These are phyloP conservation scores for Lymantria dispar DNA, from an alignment of 2,888 invertebrate genomes.

Conservation along the genomic window DNA sequence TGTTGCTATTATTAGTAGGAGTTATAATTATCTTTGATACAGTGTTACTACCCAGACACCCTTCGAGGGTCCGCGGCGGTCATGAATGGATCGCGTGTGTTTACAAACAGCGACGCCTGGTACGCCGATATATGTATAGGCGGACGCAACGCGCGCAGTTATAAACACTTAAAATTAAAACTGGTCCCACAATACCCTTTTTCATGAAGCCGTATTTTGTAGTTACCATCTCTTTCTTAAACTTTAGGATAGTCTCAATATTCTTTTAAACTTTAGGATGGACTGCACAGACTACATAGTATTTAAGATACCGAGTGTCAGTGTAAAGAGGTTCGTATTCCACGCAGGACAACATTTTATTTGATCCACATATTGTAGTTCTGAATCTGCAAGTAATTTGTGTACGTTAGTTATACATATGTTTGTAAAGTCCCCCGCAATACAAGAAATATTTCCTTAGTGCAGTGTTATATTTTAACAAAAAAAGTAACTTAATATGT, in stretches of 20 bases:
- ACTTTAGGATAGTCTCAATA: slow-evolving; percentile 16
- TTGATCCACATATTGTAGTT: too few relatives aligned
- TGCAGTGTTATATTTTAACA: too few relatives aligned
- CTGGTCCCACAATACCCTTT: slow-evolving; percentile 37
- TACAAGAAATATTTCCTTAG: too few relatives aligned
- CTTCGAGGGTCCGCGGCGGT: slow-evolving; percentile 40
- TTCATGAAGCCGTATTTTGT: slow-evolving; percentile 20
- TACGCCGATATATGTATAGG: slow-evolving; percentile 28
- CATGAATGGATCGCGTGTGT: slow-evolving; percentile 61
- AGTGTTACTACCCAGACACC: slow-evolving; percentile 15
- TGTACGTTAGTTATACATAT: too few relatives aligned
- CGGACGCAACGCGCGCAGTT: slow-evolving; percentile 39
- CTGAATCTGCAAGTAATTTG: too few relatives aligned
- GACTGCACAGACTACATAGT: too few relatives aligned
- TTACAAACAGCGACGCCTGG: slow-evolving; percentile 75
- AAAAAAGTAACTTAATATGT: too few relatives aligned
- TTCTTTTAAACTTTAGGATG: too few relatives aligned
- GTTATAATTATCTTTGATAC: slow-evolving; percentile 29
- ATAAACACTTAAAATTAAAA: slow-evolving; percentile 63
- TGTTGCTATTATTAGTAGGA: slow-evolving; percentile 30
- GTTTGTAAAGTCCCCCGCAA: too few relatives aligned
- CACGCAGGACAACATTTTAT: too few relatives aligned
- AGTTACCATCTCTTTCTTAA: slow-evolving; percentile 11
- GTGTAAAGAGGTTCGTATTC: too few relatives aligned
- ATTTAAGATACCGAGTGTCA: too few relatives aligned